These are phyloP conservation scores for Acanthosepion lycidas DNA, from an alignment of 2,888 invertebrate species.

Conservation along the genomic window DNA sequence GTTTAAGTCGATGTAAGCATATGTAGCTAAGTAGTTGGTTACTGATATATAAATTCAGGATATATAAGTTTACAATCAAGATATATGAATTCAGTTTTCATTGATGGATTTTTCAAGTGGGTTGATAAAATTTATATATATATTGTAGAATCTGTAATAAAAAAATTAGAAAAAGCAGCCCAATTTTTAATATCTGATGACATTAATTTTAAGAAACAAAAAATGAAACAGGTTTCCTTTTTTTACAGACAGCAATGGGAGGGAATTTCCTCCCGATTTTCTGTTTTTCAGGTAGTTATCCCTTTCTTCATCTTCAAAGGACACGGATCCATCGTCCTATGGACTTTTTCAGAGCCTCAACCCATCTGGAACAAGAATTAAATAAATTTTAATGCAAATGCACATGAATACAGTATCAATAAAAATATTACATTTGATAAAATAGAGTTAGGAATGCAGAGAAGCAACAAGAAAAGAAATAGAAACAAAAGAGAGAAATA, in stretches of 20 bases:
- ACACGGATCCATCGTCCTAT: constrained; percentile 65
- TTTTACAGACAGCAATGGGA: background rate
- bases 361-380: constrained; percentile 59
- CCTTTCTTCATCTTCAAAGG: constrained; percentile 49
- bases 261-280: background rate
- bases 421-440: too few species aligned
- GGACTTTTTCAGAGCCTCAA: constrained; percentile 60
- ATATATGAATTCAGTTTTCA: background rate
- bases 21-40: background rate
- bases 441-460: too few species aligned
- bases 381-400: background rate
- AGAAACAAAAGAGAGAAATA: too few species aligned
- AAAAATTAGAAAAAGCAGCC: background rate
- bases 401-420: too few species aligned
- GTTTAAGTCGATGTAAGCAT: background rate
- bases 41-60: background rate
- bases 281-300: background rate
- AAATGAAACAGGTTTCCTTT: background rate
- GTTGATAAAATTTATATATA: background rate
- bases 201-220: background rate
- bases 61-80: background rate
- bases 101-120: constrained; percentile 38
- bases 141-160: background rate
- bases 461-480: too few species aligned
- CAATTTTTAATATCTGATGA: background rate